These are phyloP conservation scores for Drosophila takahashii DNA, from an alignment of 1,140 invertebrate genomes.

Conservation along the genomic window DNA sequence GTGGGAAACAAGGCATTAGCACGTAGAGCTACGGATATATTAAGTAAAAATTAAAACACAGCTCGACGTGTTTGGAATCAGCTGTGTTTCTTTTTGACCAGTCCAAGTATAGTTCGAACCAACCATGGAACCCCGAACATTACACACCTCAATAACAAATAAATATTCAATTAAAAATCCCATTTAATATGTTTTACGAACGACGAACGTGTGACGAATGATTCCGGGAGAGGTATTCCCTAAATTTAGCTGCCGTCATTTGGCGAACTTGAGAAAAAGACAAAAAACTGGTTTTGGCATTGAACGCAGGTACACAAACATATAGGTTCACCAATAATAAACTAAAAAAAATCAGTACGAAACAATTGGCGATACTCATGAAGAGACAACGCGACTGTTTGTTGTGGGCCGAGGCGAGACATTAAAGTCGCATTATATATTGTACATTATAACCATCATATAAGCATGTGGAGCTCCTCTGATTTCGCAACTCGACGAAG, in stretches of 20 bases:
- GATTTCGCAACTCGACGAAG: conserved; percentile 18
- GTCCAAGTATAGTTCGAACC: background rate
- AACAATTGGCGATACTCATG: conserved; percentile 19
- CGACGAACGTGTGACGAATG: conserved; percentile 14
- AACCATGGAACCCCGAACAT: background rate
- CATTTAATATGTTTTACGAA: conserved; percentile 8
- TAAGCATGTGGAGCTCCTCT: conserved; percentile 17
- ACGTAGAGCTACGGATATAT: conserved; percentile 14
- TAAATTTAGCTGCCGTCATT: conserved; percentile 10
- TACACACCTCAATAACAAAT: conserved; percentile 7
- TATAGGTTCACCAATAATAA: conserved; percentile 14
- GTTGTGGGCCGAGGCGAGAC: conserved; percentile 41
- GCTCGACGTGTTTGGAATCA: conserved; percentile 28
- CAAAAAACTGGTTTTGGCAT: conserved; percentile 70
- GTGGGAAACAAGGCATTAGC: conserved; percentile 13
- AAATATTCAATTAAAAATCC: conserved; percentile 28
- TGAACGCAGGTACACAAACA: conserved; percentile 37
- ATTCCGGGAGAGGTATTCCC: conserved; percentile 56
- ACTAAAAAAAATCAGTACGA: conserved; percentile 32
- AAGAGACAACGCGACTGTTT: conserved; percentile 36
- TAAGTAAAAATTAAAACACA: background rate
- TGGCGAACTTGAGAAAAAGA: conserved; percentile 25
- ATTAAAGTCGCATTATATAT: conserved; percentile 64
- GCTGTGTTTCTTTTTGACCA: conserved; percentile 4
- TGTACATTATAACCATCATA: conserved; percentile 42